phyloP scores from a whole-genome alignment of 2,113 vertebrate genomes.

The Lepidothrix coronata region DNA sequence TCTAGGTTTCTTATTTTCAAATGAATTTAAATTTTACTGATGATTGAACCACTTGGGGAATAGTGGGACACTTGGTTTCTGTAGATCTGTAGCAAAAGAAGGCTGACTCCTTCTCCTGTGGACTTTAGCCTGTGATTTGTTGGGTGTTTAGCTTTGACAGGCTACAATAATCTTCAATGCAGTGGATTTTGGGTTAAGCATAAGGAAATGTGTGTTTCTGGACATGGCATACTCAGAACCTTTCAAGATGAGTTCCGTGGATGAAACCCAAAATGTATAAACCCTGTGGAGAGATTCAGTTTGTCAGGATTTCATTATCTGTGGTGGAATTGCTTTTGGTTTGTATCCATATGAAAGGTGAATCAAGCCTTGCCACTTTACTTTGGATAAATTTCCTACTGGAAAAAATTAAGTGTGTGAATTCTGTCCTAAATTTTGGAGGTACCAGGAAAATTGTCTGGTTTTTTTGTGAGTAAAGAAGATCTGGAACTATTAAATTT shows the following conservation, averaged over 20 bases:
- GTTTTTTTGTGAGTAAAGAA: not conserved
- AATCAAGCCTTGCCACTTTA: not conserved
- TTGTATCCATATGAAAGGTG: not conserved
- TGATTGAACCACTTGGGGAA: not conserved
- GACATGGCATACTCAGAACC: not conserved
- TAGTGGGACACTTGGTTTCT: not conserved
- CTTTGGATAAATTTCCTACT: not conserved
- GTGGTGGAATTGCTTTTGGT: not conserved
- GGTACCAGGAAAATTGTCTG: not conserved
- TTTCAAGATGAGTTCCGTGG: not conserved
- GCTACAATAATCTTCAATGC: not conserved
- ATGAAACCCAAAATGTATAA: not conserved
- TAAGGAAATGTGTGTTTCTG: not conserved
- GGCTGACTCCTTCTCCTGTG: not conserved
- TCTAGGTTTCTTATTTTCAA: not conserved
- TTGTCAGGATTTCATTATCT: not conserved
- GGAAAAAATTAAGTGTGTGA: not conserved
- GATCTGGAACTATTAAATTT: not conserved
- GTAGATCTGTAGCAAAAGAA: not conserved
- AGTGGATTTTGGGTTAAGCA: not conserved
- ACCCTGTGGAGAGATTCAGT: not conserved
- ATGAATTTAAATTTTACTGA: not conserved
- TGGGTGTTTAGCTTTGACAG: not conserved
- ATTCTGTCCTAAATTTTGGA: not conserved
- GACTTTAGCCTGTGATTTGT: not conserved